Percentiles rank a stretch among this genome's conserved stretches.
These are phyloP conservation scores for Caenorhabditis briggsae DNA, from an alignment of 1,140 invertebrate species.

Conservation along the genomic window DNA sequence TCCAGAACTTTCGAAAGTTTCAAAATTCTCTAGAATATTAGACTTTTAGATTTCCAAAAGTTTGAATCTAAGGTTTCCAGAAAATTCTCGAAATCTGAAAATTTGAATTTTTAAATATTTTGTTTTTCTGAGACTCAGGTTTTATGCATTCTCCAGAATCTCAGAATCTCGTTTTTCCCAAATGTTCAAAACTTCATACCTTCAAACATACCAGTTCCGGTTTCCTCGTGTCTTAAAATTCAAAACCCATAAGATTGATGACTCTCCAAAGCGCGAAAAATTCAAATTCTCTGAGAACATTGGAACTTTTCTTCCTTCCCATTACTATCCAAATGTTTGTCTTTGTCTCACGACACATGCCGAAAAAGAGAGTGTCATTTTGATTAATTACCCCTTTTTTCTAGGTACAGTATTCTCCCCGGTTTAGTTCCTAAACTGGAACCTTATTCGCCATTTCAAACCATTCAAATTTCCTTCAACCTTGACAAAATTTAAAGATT, in stretches of 20 bases:
- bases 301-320: neutral
- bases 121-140: too few species aligned
- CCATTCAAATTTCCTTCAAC: neutral
- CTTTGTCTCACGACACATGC: neutral
- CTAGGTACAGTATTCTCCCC: neutral
- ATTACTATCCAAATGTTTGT: neutral
- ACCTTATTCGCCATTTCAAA: neutral
- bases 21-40: too few species aligned
- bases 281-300: constrained; percentile 12
- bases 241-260: neutral
- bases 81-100: too few species aligned
- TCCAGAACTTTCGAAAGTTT: too few species aligned
- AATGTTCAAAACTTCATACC: too few species aligned
- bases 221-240: too few species aligned
- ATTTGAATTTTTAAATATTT: too few species aligned
- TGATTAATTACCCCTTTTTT: constrained; percentile 6
- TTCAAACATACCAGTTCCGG: too few species aligned
- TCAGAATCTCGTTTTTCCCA: too few species aligned
- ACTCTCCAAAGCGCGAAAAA: neutral
- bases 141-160: too few species aligned
- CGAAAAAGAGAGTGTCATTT: neutral
- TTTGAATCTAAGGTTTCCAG: too few species aligned
- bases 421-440: neutral
- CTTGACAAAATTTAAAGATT: neutral
- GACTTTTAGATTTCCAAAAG: too few species aligned